Evolutionary conservation across 2,888 invertebrate species (phyloP), one percentile per base, ranked within the genome.

Genomic region (Scaptomyza reducta): DNA sequence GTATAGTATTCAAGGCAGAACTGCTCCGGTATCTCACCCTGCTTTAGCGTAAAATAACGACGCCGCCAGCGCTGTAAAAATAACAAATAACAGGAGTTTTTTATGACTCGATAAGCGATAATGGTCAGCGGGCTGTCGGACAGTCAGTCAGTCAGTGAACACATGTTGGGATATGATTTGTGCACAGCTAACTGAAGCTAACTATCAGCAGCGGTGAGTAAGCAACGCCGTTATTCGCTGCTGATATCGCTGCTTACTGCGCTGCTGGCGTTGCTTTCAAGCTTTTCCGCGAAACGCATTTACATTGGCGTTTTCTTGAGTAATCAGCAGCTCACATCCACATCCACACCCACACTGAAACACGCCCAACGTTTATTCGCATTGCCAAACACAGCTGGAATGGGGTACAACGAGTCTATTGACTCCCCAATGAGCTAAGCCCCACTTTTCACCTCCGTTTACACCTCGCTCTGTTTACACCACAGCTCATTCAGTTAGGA

Each of bases 1-100:
- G 97, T 96, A 92, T 96, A 98, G 92, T 99, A 99, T 91, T 97
- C 97, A 84, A 98, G 93, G 90, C 97, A 95, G 93, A 96, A 98
- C 92, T 98, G 98, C 61, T 97, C 97, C 56, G 98, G 98, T 89
- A 98, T 94, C 91, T 98, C 97, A 79, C 97, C 97, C 91, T 97
- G 96, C 77, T 96, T 95, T 86, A 99, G 93, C 78, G 97, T 96
- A 92, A 98, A 99, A 97, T 97, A 99, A 88, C 98, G 94, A 91
- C 96, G 95, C 91, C 98, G 95, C 98, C 98, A 98, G 94, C 97
- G 96, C 98, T 99, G 92, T 46, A 60, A 56, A 49, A 44, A 38
- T 25, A 25, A 50, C 7, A 46, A 67, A 57, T 35, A 56, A 60
- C 55, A 66, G 65, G 9, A 56, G 44, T 14, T 53, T 14, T 38